Percentiles rank a stretch among this genome's conserved stretches.
These are phyloP conservation scores for Hydrozoanthus gracilis DNA, from an alignment of 92 coral and sea anemone genomes.

Conservation along the genomic window DNA sequence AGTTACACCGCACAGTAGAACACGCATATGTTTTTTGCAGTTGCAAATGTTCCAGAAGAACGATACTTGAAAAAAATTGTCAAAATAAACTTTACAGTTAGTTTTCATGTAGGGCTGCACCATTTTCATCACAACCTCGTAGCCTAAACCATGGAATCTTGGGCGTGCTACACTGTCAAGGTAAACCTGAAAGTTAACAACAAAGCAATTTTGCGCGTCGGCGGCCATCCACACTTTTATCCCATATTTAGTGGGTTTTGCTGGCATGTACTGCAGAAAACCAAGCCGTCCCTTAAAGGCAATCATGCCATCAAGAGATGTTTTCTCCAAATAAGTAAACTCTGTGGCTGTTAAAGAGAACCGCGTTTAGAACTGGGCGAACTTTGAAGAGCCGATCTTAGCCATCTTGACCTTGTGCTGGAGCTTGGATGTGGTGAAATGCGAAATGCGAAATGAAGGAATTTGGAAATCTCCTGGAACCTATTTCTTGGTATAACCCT, in stretches of 20 bases:
- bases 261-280: conserved; percentile 19
- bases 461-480: conserved; percentile 41
- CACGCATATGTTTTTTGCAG: conserved; percentile 54
- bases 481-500: conserved; percentile 38
- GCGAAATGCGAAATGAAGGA: conserved; percentile 20
- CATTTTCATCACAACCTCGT: conserved; percentile 59
- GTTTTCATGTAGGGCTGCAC: conserved; percentile 41
- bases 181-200: conserved; percentile 44
- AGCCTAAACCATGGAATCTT: conserved; percentile 52
- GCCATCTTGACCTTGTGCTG: conserved; percentile 28
- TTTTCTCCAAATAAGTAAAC: conserved; percentile 12
- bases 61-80: conserved; percentile 58
- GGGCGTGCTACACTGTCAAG: conserved; percentile 49
- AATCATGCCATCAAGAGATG: conserved; percentile 15
- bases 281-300: conserved; percentile 5
- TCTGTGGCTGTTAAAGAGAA: conserved; percentile 26
- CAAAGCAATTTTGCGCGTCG: conserved; percentile 47
- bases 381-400: conserved; percentile 27
- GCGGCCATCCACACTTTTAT: conserved; percentile 52
- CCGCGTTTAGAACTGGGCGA: conserved; percentile 29
- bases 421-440: conserved; percentile 18
- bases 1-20: conserved; percentile 55
- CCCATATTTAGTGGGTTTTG: conserved; percentile 17
- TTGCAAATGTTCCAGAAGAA: conserved; percentile 40
- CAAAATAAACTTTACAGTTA: conserved; percentile 65